Evolutionary conservation across 2,113 vertebrate genomes (phyloP), one percentile per base, ranked within the genome.

Genomic region (Passer domesticus): DNA sequence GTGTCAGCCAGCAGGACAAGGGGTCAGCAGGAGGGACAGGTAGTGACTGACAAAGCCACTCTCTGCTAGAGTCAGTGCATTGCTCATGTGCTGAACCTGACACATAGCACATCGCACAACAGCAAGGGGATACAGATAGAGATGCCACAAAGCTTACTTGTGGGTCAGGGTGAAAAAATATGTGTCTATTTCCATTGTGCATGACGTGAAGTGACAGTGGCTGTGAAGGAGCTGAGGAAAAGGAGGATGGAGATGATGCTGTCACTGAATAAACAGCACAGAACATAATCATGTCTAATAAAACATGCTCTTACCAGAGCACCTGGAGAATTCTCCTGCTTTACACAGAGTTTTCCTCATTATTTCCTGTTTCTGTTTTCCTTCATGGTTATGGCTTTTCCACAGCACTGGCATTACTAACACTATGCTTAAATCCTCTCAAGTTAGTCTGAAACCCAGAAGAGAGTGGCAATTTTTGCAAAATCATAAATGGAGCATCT

Each of bases 281-380:
- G 66, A 95, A 94, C 91, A 88, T 77, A 87, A 91, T 80, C 50
- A 77, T 14, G 33, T 55, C 72, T 77, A 91, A 93, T 90, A 95
- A 94, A 95, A 88, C 47, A 63, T 59, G 41, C 35, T 90, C 78
- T 89, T 80, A 88, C 72, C 79, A 91, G 41, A 52, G 83, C 75
- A 94, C 68, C 82, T 70, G 52, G 72, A 94, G 90, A 37, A 94
- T 93, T 93, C 79, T 84, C 39, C 69, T 62, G 59, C 82, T 92
- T 95, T 89, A 70, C 46, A 44, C 58, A 70, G 55, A 56, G 41
- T 83, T 90, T 88, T 83, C 79, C 55, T 95, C 76, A 77, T 96
- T 77, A 93, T 91, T 92, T 88, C 70, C 46, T 85, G 3, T 70
- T 85, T 88, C 84, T 91, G 50, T 85, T 90, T 95, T 82, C 60